A percentile compares a stretch with the other conserved stretches of the same genome.
phyloP scores from a whole-genome alignment of 2,113 vertebrate species.

The Spilogale gracilis region DNA sequence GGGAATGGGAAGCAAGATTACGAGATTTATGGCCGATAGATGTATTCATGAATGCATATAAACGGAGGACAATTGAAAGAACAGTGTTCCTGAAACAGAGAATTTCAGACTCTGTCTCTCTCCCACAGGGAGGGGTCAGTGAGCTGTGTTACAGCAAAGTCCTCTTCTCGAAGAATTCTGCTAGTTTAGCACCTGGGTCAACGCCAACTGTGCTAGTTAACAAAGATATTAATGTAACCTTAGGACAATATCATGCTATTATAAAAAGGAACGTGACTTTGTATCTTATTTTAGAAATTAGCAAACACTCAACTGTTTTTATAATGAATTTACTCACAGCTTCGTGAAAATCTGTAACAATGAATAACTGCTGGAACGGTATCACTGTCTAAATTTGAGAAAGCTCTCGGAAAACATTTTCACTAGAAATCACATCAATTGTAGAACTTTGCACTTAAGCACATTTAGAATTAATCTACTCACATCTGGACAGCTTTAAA shows the following conservation, averaged over 20 bases:
- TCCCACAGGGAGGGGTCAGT: background rate
- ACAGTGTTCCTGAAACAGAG: background rate
- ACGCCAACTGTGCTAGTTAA: background rate
- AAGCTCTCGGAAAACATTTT: constrained; percentile 65
- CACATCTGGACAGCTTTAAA: constrained; percentile 64
- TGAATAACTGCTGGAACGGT: background rate
- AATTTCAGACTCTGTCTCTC: constrained; percentile 25
- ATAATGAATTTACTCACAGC: constrained; percentile 44
- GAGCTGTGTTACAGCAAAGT: background rate
- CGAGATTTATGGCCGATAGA: background rate
- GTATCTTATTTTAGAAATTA: constrained; percentile 61
- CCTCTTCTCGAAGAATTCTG: background rate
- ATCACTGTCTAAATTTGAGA: constrained; percentile 64
- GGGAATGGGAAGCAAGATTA: background rate
- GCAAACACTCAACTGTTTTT: background rate
- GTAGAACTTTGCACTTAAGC: constrained; percentile 45
- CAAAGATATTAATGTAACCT: constrained; percentile 2
- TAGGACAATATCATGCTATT: background rate
- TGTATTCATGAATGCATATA: background rate
- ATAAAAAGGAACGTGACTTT: constrained; percentile 1
- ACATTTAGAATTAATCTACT: constrained; percentile 56
- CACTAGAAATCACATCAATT: constrained; percentile 39
- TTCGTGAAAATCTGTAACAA: constrained; percentile 52
- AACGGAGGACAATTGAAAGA: constrained; percentile 47
- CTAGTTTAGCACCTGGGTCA: constrained; percentile 26